Conservation (phyloP, 2,113 vertebrate genomes). For the Pelecanus crispus region DNA sequence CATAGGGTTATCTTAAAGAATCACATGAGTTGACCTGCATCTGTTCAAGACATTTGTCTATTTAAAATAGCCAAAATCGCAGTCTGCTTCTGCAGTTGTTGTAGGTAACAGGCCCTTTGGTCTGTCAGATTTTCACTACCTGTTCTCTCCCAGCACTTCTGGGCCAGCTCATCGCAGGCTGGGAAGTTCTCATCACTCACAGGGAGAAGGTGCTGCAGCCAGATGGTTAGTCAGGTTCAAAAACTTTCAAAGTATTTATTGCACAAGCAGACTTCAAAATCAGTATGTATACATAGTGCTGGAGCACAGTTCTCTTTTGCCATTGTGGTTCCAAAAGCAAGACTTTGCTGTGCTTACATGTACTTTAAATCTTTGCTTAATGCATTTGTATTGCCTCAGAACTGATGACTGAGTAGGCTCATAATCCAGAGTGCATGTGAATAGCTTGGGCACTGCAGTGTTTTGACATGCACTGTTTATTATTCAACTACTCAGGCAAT, state of each 20-base stretch:
- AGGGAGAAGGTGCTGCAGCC: not conserved
- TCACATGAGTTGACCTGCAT: not conserved
- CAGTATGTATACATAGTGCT: too few relatives aligned
- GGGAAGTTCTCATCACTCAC: not conserved
- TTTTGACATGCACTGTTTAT: slow-evolving; percentile 37
- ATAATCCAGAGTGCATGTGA: not conserved
- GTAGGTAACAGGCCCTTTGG: not conserved
- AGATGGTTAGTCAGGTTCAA: not conserved
- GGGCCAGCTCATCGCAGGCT: not conserved
- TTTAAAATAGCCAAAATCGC: not conserved
- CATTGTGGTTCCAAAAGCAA: not conserved
- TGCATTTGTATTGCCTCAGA: not conserved
- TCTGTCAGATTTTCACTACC: not conserved
- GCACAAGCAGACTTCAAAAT: not conserved
- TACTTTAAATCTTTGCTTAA: not conserved
- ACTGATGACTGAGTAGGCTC: not conserved
- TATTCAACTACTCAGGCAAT: slow-evolving; percentile 57
- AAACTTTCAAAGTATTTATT: not conserved
- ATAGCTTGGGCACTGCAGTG: not conserved
- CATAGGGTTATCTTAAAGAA: not conserved
- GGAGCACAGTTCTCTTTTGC: not conserved
- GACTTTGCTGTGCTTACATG: not conserved
- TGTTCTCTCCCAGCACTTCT: not conserved
- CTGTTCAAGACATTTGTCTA: not conserved
- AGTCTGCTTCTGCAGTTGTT: not conserved